Evolutionary conservation across 2,797 vertebrate genomes (phyloP).

Genomic region (Tachyglossus aculeatus): DNA sequence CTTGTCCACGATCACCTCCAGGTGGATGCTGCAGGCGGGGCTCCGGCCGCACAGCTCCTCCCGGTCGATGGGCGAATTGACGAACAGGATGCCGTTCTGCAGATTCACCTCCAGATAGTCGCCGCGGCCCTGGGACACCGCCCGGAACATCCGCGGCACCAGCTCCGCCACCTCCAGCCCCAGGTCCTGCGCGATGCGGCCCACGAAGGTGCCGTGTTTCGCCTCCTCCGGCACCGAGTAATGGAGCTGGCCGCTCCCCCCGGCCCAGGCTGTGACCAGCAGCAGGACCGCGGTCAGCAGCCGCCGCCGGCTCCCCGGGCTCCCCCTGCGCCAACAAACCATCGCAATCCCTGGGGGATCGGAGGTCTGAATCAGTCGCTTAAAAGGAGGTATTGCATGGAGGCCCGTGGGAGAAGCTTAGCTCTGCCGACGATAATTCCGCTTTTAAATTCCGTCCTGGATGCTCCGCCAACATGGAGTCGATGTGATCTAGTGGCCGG

Average conservation of each 20-base stretch:
- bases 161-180: slow-evolving; percentile 67
- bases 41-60: slow-evolving; percentile 70
- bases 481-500: not conserved
- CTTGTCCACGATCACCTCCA: slow-evolving; percentile 57
- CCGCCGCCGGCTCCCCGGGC: not conserved
- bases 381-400: not conserved
- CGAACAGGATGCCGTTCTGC: slow-evolving; percentile 74
- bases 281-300: slow-evolving; percentile 19
- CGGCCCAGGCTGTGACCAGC: not conserved
- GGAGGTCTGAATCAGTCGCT: not conserved
- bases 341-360: not conserved
- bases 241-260: slow-evolving; percentile 57
- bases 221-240: slow-evolving; percentile 72
- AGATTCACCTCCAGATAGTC: slow-evolving; percentile 77
- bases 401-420: not conserved
- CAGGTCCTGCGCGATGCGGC: slow-evolving; percentile 74
- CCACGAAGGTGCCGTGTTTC: slow-evolving; percentile 66
- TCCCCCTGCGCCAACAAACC: not conserved
- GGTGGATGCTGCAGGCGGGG: slow-evolving; percentile 38
- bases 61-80: slow-evolving; percentile 69
- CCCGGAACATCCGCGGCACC: slow-evolving; percentile 62
- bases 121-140: slow-evolving; percentile 68
- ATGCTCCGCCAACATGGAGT: not conserved
- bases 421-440: not conserved
- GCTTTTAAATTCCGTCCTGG: not conserved